These are phyloP conservation scores for Maconellicoccus hirsutus DNA, from an alignment of 1,140 invertebrate species.

Conservation along the genomic window DNA sequence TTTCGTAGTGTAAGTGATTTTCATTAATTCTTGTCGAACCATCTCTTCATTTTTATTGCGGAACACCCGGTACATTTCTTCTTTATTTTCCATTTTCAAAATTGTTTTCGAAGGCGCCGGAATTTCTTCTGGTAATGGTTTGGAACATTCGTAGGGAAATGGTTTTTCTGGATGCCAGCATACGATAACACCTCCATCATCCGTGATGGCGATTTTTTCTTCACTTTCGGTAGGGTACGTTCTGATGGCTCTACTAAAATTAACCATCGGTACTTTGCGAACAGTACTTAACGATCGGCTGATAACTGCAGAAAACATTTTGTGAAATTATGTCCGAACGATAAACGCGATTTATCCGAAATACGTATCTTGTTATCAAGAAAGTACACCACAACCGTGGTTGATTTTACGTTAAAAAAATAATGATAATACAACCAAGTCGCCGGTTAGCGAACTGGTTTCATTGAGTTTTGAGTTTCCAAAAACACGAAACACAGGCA, in stretches of 20 bases:
- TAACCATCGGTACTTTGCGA: neutral
- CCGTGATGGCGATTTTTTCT: conserved; percentile 43
- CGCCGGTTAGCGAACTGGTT: no score
- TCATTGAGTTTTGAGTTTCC: no score
- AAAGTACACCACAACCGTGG: no score
- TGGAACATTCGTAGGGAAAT: conserved; percentile 74
- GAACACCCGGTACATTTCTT: conserved; percentile 50
- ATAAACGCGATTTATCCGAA: no score
- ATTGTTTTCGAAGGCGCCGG: conserved; percentile 37
- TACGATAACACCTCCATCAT: conserved; percentile 63
- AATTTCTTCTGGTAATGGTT: conserved; percentile 47
- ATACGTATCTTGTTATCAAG: no score
- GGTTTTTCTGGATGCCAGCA: conserved; percentile 72
- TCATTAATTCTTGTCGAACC: conserved; percentile 54
- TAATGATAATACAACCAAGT: no score
- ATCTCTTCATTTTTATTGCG: conserved; percentile 46
- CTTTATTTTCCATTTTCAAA: conserved; percentile 48
- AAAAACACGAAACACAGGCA: no score
- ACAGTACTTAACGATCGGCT: neutral
- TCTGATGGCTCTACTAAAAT: neutral
- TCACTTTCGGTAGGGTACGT: neutral
- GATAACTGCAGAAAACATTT: neutral
- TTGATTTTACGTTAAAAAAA: no score
- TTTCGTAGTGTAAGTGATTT: conserved; percentile 63
- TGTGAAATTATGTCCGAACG: neutral